phyloP scores from a whole-genome alignment of 2,888 invertebrate species.

The Cerceris ruficornis region DNA sequence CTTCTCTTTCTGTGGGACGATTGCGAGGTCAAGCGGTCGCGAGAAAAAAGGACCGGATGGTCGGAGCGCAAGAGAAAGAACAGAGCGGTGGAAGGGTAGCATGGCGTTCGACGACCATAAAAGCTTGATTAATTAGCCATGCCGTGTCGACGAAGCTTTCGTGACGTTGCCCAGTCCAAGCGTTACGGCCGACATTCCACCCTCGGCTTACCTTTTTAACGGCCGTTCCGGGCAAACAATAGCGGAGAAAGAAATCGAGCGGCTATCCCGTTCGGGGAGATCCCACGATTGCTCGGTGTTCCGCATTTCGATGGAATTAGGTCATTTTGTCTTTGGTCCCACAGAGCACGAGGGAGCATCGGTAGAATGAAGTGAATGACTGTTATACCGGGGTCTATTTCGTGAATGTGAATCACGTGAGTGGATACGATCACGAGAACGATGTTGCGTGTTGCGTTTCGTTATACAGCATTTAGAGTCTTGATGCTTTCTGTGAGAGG shows the following conservation, averaged over 20 bases:
- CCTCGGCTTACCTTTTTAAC: constrained; percentile 41
- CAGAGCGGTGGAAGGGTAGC: constrained; percentile 16
- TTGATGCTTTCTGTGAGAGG: too few species aligned
- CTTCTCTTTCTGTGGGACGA: neutral
- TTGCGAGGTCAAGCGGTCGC: constrained; percentile 2
- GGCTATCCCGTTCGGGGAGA: constrained; percentile 1
- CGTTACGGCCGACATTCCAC: constrained; percentile 49
- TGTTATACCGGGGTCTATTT: neutral
- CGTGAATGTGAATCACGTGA: too few species aligned
- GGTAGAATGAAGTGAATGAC: neutral
- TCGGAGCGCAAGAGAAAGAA: constrained; percentile 10
- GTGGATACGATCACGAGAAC: too few species aligned
- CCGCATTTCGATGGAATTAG: constrained; percentile 8
- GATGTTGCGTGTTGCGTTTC: too few species aligned
- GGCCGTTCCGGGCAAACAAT: constrained; percentile 37
- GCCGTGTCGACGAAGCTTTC: constrained; percentile 60
- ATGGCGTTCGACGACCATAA: constrained; percentile 52
- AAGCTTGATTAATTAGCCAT: constrained; percentile 73
- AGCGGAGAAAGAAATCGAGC: constrained; percentile 6
- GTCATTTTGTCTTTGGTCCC: constrained; percentile 10
- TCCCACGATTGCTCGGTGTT: constrained; percentile 14
- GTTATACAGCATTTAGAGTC: too few species aligned
- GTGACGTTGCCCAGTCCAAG: constrained; percentile 53
- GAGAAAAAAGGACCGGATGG: neutral
- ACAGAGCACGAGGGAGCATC: neutral